Conservation (phyloP, 2,888 invertebrate species). For the Mesorhabditis belari region DNA sequence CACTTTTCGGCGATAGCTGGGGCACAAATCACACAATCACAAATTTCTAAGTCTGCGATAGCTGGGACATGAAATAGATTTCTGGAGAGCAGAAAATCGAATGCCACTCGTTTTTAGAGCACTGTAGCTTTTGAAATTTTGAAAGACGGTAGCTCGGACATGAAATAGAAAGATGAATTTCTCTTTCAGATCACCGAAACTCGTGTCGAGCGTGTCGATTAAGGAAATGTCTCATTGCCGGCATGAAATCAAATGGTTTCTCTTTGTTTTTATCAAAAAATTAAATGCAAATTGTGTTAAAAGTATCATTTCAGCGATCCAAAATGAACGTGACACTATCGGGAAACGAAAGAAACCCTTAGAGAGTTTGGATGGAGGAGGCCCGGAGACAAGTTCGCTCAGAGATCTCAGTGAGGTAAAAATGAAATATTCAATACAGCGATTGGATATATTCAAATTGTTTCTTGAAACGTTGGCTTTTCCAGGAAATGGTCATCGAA, state of each 20-base stretch:
- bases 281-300: not conserved
- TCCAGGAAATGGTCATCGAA: slow-evolving; percentile 23
- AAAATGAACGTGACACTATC: slow-evolving; percentile 42
- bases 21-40: too few species aligned
- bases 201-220: slow-evolving; percentile 43
- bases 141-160: too few species aligned
- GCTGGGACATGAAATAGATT: too few species aligned
- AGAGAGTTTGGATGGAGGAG: not conserved
- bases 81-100: too few species aligned
- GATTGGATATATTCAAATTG: not conserved
- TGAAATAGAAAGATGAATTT: too few species aligned
- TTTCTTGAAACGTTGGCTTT: not conserved
- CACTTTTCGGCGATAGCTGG: too few species aligned
- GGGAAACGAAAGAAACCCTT: slow-evolving; percentile 38
- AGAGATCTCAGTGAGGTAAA: too few species aligned
- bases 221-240: slow-evolving; percentile 36
- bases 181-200: slow-evolving; percentile 41
- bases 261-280: not conserved
- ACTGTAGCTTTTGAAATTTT: too few species aligned
- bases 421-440: too few species aligned
- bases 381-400: not conserved
- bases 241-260: slow-evolving; percentile 39
- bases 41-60: too few species aligned
- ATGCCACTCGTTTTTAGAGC: too few species aligned
- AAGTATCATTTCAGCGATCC: slow-evolving; percentile 35